These are phyloP conservation scores for Thryonomys swinderianus DNA, from an alignment of 2,113 vertebrate genomes.

Conservation along the genomic window DNA sequence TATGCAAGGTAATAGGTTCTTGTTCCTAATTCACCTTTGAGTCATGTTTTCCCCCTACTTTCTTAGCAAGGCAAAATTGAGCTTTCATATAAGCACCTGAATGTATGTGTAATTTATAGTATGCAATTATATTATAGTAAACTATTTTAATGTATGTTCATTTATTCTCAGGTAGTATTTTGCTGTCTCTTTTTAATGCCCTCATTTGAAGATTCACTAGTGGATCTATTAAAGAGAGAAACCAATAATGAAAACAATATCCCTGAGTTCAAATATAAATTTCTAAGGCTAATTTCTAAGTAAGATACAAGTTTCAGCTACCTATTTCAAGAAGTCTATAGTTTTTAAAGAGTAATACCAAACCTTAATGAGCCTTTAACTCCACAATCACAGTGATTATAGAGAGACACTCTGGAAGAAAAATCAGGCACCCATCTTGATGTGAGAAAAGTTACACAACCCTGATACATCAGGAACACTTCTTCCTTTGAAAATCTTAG, in stretches of 20 bases:
- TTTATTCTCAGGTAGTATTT: neutral
- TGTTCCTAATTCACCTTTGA: neutral
- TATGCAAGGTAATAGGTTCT: neutral
- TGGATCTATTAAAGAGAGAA: neutral
- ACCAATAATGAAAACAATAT: neutral
- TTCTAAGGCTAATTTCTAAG: neutral
- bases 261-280: neutral
- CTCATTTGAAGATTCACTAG: neutral
- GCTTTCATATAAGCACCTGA: neutral
- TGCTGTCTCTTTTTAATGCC: neutral
- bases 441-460: neutral
- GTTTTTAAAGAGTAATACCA: neutral
- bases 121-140: neutral
- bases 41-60: neutral
- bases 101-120: neutral
- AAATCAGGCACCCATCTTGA: neutral
- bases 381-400: neutral
- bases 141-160: neutral
- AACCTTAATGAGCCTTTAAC: neutral
- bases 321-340: neutral
- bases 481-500: constrained; percentile 36
- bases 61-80: constrained; percentile 26
- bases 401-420: neutral
- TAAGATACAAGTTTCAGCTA: neutral
- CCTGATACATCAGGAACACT: neutral